These are phyloP conservation scores for Girardinichthys multiradiatus DNA, from an alignment of 2,113 vertebrate genomes.

Conservation along the genomic window DNA sequence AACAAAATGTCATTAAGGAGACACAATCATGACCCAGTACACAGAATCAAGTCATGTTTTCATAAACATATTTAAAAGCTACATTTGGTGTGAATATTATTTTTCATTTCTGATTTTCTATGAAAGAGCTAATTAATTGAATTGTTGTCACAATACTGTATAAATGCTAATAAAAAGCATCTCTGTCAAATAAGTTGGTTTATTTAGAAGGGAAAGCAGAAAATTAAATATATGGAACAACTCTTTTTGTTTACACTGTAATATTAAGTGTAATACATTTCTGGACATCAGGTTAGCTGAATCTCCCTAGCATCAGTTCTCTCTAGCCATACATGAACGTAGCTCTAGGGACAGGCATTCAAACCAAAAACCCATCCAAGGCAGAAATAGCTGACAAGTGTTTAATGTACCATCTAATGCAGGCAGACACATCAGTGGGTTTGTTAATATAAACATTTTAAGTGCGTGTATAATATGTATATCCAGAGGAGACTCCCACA, in stretches of 20 bases:
- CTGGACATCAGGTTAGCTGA: not conserved
- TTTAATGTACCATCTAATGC: slow-evolving; percentile 32
- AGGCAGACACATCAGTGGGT: slow-evolving; percentile 25
- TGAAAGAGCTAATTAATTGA: too few relatives aligned
- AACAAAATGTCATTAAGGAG: too few relatives aligned
- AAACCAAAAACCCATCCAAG: not conserved
- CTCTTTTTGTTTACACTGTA: not conserved
- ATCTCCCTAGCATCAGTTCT: slow-evolving; percentile 2
- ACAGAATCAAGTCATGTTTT: too few relatives aligned
- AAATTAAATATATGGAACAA: not conserved
- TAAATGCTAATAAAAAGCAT: too few relatives aligned
- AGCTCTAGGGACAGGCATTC: not conserved
- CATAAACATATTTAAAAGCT: too few relatives aligned
- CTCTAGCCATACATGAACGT: slow-evolving; percentile 12
- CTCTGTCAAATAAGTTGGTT: too few relatives aligned
- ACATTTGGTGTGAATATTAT: too few relatives aligned
- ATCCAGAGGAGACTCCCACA: slow-evolving; percentile 14
- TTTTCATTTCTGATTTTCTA: too few relatives aligned
- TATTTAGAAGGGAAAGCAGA: not conserved
- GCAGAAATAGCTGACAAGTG: slow-evolving; percentile 16
- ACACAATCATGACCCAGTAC: too few relatives aligned
- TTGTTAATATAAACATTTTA: slow-evolving; percentile 43
- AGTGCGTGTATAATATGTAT: slow-evolving; percentile 22
- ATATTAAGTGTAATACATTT: not conserved
- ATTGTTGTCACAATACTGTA: too few relatives aligned